These are phyloP conservation scores for Sylvietta virens DNA, from an alignment of 2,113 vertebrate species.

Conservation along the genomic window DNA sequence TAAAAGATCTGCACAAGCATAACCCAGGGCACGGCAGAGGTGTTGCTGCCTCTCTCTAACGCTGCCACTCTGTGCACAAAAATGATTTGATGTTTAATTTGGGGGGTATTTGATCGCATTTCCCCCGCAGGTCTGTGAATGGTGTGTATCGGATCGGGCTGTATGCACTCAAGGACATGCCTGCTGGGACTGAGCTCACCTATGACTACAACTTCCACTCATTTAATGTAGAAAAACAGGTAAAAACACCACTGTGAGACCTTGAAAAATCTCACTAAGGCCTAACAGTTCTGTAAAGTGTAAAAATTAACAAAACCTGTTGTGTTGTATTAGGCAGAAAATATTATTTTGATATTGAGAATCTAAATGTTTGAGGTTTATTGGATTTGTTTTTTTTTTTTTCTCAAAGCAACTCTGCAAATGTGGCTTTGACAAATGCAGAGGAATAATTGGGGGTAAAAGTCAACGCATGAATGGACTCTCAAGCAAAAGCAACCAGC, in stretches of 20 bases:
- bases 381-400: neutral
- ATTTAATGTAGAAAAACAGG: conserved; percentile 97
- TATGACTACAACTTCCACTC: conserved; percentile 99
- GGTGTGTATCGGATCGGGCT: conserved; percentile 95
- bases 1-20: neutral
- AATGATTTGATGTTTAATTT: neutral
- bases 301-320: neutral
- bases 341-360: neutral
- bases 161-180: conserved; percentile 93
- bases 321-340: neutral
- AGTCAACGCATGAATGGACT: conserved; percentile 93
- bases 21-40: neutral
- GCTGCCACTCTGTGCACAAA: neutral
- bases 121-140: conserved; percentile 87
- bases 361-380: neutral
- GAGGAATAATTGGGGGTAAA: conserved; percentile 97
- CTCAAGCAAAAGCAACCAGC: conserved; percentile 74
- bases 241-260: conserved; percentile 20
- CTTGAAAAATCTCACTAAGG: neutral
- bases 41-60: neutral
- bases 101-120: neutral
- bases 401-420: conserved; percentile 87
- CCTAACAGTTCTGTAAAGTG: neutral
- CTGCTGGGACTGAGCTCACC: conserved; percentile 90
- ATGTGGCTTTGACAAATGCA: conserved; percentile 93